phyloP scores from a whole-genome alignment of 2,113 vertebrate genomes.

The Alces alces region DNA sequence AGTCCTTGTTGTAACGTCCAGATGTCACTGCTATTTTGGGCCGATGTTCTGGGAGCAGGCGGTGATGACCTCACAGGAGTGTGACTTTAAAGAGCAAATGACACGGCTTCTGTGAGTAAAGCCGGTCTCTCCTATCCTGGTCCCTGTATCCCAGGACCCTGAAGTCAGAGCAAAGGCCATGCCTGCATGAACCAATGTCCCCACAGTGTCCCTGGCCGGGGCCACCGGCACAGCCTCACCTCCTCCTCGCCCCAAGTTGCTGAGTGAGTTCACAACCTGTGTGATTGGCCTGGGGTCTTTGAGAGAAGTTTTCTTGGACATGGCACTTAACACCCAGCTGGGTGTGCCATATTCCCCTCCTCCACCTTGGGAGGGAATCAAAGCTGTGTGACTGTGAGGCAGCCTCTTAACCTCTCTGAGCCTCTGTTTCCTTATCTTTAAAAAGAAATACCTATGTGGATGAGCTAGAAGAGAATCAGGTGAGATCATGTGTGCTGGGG shows the following conservation, averaged over 20 bases:
- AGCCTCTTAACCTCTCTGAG: background rate
- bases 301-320: background rate
- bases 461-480: background rate
- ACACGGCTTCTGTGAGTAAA: conserved; percentile 18
- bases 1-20: conserved; percentile 64
- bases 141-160: background rate
- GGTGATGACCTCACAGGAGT: conserved; percentile 56
- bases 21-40: conserved; percentile 74
- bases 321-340: too few relatives aligned
- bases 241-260: rapidly evolving
- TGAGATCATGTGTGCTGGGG: rapidly evolving
- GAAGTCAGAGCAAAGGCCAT: background rate
- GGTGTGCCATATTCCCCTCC: background rate
- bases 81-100: conserved; percentile 52
- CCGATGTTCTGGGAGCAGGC: conserved; percentile 58
- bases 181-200: rapidly evolving
- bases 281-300: too few relatives aligned
- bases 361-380: background rate
- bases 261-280: background rate
- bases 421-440: background rate
- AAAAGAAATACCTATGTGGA: background rate
- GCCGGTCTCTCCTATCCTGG: background rate
- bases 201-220: rapidly evolving
- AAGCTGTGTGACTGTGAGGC: background rate
- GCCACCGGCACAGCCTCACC: rapidly evolving